These are phyloP conservation scores for Burhinus oedicnemus DNA, from an alignment of 2,113 vertebrate species.

Conservation along the genomic window DNA sequence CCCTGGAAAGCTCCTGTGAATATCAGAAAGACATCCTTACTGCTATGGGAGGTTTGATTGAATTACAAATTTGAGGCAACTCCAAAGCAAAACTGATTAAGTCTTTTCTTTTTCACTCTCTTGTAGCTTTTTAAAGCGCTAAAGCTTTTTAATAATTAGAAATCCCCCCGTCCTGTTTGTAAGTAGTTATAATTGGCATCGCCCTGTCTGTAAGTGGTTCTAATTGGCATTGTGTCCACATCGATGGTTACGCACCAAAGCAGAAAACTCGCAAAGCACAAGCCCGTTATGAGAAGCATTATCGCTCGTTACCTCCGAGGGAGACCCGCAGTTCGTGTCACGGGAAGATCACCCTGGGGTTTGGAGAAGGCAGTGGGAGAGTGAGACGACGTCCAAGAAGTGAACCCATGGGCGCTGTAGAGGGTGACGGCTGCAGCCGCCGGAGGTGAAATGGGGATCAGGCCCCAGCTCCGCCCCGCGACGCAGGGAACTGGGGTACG, in stretches of 20 bases:
- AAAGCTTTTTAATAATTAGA: slow-evolving; percentile 40
- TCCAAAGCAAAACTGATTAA: slow-evolving; percentile 68
- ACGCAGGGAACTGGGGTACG: fast-evolving
- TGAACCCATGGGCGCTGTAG: background rate
- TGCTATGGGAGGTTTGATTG: slow-evolving; percentile 55
- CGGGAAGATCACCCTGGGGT: background rate
- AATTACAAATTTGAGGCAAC: slow-evolving; percentile 68
- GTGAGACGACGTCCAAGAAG: fast-evolving
- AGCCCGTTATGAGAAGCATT: fast-evolving
- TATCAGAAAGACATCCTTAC: slow-evolving; percentile 54
- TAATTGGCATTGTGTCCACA: background rate
- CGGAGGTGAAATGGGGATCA: background rate
- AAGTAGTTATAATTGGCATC: background rate
- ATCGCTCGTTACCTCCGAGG: background rate
- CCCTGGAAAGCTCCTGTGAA: slow-evolving; percentile 60
- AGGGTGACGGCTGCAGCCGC: background rate
- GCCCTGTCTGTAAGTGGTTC: background rate
- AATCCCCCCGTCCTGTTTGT: background rate
- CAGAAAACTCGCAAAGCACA: background rate
- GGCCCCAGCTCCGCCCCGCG: fast-evolving
- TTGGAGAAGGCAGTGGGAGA: background rate
- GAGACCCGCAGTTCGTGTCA: fast-evolving
- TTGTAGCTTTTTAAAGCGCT: background rate
- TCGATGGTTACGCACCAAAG: background rate
- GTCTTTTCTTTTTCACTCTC: slow-evolving; percentile 29